Conservation (phyloP, 1,140 invertebrate genomes). For the Brachystomella parvula region DNA sequence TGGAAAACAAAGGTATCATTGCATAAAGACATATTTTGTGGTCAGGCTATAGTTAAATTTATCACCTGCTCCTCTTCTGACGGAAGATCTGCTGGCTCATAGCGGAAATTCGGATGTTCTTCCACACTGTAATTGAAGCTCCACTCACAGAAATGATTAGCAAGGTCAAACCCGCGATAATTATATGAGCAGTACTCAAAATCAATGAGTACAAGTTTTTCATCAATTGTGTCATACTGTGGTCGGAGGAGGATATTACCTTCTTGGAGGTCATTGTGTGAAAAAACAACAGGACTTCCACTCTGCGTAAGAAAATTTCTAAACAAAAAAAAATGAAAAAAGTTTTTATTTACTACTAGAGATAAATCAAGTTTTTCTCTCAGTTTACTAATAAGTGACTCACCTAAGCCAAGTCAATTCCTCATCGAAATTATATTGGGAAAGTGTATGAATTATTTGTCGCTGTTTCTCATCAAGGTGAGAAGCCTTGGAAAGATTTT, state of each 20-base stretch:
- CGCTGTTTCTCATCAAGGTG: constrained; percentile 31
- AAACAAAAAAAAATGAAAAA: constrained; percentile 18
- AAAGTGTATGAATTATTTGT: constrained; percentile 31
- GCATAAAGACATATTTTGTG: constrained; percentile 5
- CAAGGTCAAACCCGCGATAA: constrained; percentile 87
- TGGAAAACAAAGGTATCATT: constrained; percentile 37
- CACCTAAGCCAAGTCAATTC: constrained; percentile 59
- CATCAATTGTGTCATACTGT: constrained; percentile 30
- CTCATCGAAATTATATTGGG: constrained; percentile 50
- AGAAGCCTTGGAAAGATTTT: constrained; percentile 38
- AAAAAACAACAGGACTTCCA: constrained; percentile 83
- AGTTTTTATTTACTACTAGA: constrained; percentile 1
- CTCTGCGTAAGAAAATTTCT: constrained; percentile 46
- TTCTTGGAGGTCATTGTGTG: constrained; percentile 96
- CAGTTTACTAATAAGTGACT: constrained; percentile 36
- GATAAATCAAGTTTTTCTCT: not conserved
- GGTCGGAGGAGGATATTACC: constrained; percentile 54
- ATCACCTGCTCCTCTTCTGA: constrained; percentile 70
- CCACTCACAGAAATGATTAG: constrained; percentile 95
- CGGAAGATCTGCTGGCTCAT: constrained; percentile 60
- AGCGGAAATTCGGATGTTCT: constrained; percentile 68
- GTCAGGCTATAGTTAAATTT: no score
- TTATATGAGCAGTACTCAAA: constrained; percentile 93
- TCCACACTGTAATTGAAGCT: constrained; percentile 76
- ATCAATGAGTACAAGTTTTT: constrained; percentile 67